Conservation (phyloP, 2,888 invertebrate species). For the Stenoptilia bipunctidactyla region DNA sequence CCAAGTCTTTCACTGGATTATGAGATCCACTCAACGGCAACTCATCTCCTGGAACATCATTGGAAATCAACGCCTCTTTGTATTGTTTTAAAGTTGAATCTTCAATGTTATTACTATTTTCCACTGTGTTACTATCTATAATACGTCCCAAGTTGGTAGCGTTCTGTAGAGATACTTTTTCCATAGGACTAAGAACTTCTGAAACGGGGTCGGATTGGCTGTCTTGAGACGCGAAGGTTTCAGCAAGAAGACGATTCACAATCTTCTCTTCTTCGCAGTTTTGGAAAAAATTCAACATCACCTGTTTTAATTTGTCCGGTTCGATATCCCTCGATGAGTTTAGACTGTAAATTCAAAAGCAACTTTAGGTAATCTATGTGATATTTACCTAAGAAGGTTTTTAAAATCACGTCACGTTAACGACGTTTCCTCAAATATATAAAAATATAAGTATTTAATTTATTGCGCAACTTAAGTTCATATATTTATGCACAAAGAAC, state of each 20-base stretch:
- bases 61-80: constrained; percentile 26
- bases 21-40: constrained; percentile 27
- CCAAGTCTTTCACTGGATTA: constrained; percentile 26
- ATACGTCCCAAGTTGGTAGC: constrained; percentile 25
- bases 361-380: too few relatives aligned
- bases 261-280: constrained; percentile 19
- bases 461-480: too few relatives aligned
- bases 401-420: too few relatives aligned
- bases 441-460: too few relatives aligned
- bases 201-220: constrained; percentile 30
- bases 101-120: constrained; percentile 12
- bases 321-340: constrained; percentile 23
- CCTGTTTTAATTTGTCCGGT: constrained; percentile 21
- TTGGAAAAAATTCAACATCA: constrained; percentile 27
- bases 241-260: constrained; percentile 32
- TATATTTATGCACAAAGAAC: too few relatives aligned
- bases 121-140: constrained; percentile 16
- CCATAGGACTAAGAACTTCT: constrained; percentile 31
- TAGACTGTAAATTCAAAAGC: constrained; percentile 20
- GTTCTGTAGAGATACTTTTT: constrained; percentile 29
- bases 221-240: constrained; percentile 26
- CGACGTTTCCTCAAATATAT: too few relatives aligned
- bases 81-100: constrained; percentile 34
- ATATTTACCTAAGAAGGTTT: too few relatives aligned
- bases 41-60: constrained; percentile 20